Conservation (phyloP, 2,113 vertebrate genomes). For the Nyctibius bracteatus region DNA sequence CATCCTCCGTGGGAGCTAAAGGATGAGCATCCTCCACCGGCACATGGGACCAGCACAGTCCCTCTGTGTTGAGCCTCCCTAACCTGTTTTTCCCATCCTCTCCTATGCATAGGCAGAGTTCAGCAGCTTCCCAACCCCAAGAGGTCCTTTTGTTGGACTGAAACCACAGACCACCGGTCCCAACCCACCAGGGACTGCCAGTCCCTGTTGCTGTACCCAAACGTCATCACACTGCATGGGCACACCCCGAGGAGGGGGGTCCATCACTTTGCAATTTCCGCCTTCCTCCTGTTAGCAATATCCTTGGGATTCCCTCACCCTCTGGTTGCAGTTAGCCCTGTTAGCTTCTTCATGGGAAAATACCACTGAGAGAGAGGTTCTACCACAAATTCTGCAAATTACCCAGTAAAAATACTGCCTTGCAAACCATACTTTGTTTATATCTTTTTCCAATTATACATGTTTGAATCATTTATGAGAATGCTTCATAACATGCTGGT, state of each 20-base stretch:
- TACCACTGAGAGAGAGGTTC: background rate
- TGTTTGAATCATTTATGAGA: slow-evolving; percentile 21
- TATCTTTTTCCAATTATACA: slow-evolving; percentile 16
- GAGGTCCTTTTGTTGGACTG: background rate
- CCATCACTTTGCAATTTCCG: background rate
- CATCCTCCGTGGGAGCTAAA: accelerated
- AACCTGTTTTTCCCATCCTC: background rate
- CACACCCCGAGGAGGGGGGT: accelerated
- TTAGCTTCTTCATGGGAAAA: slow-evolving; percentile 4
- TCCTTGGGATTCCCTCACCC: background rate
- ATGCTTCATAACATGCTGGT: background rate
- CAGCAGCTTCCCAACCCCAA: background rate
- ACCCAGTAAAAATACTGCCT: slow-evolving; percentile 7
- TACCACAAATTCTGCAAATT: background rate
- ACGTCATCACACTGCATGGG: accelerated
- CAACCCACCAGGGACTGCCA: background rate
- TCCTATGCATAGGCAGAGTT: background rate
- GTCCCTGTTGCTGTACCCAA: background rate
- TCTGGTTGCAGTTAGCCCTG: background rate
- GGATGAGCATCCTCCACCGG: accelerated
- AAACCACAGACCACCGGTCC: background rate
- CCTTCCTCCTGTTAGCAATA: background rate
- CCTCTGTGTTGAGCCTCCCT: background rate
- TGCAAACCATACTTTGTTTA: background rate
- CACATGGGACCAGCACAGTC: accelerated